These are phyloP conservation scores for Synergus itoensis DNA, from an alignment of 2,888 invertebrate species.

Conservation along the genomic window DNA sequence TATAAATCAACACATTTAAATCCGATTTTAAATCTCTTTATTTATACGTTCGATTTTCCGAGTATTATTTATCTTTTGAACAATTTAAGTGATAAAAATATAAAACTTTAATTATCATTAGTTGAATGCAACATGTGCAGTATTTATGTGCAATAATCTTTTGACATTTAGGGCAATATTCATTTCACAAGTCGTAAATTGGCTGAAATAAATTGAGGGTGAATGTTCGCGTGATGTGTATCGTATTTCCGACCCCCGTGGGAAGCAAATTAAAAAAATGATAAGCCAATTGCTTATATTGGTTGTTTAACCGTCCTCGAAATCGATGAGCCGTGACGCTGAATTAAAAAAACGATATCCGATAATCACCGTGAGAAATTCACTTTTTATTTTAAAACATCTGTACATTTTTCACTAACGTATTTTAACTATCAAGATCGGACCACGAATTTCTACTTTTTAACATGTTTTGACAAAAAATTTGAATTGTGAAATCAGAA, in stretches of 20 bases:
- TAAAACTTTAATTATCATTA: neutral
- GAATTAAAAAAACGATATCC: slow-evolving; percentile 18
- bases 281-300: slow-evolving; percentile 39
- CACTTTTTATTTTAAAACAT: slow-evolving; percentile 15
- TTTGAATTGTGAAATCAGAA: neutral
- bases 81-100: neutral
- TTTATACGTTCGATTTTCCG: neutral
- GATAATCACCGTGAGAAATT: slow-evolving; percentile 36
- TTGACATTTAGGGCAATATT: slow-evolving; percentile 26
- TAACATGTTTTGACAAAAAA: neutral
- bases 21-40: slow-evolving; percentile 16
- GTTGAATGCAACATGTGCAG: slow-evolving; percentile 2
- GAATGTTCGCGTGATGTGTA: slow-evolving; percentile 41
- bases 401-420: neutral
- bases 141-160: slow-evolving; percentile 26
- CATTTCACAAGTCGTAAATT: slow-evolving; percentile 28
- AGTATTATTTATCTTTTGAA: neutral
- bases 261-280: slow-evolving; percentile 36
- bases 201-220: slow-evolving; percentile 28
- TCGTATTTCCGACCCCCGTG: slow-evolving; percentile 41
- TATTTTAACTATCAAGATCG: neutral
- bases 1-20: neutral
- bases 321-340: slow-evolving; percentile 29
- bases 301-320: slow-evolving; percentile 20
- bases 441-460: neutral